These are phyloP conservation scores for Hemaris fuciformis DNA, from an alignment of 2,888 invertebrate genomes.

Conservation along the genomic window DNA sequence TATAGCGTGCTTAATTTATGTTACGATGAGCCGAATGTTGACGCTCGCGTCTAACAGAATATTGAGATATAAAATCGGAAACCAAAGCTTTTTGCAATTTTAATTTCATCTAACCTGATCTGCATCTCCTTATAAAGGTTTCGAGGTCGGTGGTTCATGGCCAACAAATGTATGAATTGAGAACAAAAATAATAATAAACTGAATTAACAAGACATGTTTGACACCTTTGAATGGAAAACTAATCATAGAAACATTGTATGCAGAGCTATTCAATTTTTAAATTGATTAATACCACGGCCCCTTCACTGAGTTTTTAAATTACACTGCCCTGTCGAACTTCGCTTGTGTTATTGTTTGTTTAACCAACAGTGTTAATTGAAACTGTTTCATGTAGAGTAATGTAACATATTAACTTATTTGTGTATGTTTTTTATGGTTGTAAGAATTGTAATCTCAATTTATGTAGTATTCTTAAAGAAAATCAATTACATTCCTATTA, in stretches of 20 bases:
- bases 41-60: background rate
- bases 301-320: background rate
- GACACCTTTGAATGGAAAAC: constrained; percentile 31
- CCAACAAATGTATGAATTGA: constrained; percentile 50
- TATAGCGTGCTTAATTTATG: background rate
- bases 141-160: constrained; percentile 56
- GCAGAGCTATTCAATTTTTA: constrained; percentile 18
- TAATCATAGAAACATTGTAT: constrained; percentile 24
- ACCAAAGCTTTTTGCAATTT: constrained; percentile 44
- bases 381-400: constrained; percentile 20
- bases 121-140: constrained; percentile 59
- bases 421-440: no score
- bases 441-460: no score
- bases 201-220: constrained; percentile 37
- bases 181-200: constrained; percentile 38
- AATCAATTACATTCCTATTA: background rate
- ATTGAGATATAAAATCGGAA: background rate
- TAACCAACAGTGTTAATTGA: constrained; percentile 15
- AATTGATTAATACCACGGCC: constrained; percentile 20
- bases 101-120: constrained; percentile 51
- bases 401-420: no score
- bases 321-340: background rate
- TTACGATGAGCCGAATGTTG: background rate
- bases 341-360: background rate
- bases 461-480: background rate